phyloP scores from a whole-genome alignment of 2,797 vertebrate species.

The Saxicola maurus region DNA sequence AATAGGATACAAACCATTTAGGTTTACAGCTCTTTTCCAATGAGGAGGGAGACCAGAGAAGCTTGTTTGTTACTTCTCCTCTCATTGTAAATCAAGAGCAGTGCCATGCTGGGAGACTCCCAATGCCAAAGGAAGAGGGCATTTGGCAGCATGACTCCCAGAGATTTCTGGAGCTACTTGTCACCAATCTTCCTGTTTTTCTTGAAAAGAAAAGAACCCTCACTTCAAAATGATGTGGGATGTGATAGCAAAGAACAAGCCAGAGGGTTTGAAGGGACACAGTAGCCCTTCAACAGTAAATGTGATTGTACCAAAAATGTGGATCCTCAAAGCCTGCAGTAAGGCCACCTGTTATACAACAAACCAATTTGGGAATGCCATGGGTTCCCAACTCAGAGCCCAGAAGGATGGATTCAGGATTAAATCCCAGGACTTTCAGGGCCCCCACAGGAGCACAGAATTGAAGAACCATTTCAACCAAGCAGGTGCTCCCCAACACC shows the following conservation, averaged over 20 bases:
- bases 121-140: neutral
- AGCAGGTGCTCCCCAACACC: neutral
- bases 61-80: neutral
- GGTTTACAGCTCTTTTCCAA: neutral
- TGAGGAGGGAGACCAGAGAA: neutral
- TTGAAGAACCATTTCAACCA: neutral
- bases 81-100: neutral
- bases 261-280: neutral
- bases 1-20: neutral
- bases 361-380: neutral
- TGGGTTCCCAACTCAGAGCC: neutral
- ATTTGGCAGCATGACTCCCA: neutral
- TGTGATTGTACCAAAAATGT: neutral
- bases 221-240: fast-evolving
- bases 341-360: neutral
- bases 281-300: neutral
- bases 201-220: neutral
- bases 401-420: neutral
- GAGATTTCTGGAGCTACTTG: neutral
- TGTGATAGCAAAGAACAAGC: neutral
- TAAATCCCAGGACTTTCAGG: neutral
- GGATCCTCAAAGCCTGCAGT: neutral
- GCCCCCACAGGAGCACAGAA: fast-evolving
- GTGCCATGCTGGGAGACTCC: fast-evolving
- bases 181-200: neutral